These are phyloP conservation scores for Eclectus roratus DNA, from an alignment of 2,113 vertebrate species.

Conservation along the genomic window DNA sequence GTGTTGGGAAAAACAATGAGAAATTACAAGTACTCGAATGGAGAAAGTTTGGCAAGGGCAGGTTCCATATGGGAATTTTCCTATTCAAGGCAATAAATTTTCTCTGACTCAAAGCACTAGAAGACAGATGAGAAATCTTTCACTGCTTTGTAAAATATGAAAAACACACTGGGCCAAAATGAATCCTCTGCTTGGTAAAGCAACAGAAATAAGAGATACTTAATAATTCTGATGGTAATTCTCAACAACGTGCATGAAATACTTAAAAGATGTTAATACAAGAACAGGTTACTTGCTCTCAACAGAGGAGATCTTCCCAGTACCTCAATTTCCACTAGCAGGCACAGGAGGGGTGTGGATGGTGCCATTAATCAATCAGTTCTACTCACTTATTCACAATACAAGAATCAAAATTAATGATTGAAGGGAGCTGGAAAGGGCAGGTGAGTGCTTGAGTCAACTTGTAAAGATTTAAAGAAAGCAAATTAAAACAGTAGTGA, in stretches of 20 bases:
- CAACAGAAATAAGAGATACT: constrained; percentile 20
- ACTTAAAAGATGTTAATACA: not conserved
- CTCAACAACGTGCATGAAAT: not conserved
- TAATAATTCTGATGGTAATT: constrained; percentile 42
- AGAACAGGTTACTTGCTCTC: not conserved
- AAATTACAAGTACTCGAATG: not conserved
- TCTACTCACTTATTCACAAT: constrained; percentile 21
- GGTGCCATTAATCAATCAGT: constrained; percentile 11
- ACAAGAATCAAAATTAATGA: constrained; percentile 29
- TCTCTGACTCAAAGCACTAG: constrained; percentile 1
- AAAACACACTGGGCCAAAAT: not conserved
- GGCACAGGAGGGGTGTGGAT: not conserved
- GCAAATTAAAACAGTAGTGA: constrained; percentile 14
- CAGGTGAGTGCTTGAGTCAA: constrained; percentile 27
- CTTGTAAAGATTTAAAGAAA: constrained; percentile 44
- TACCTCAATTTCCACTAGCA: not conserved
- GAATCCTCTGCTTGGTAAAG: constrained; percentile 20
- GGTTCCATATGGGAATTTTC: not conserved
- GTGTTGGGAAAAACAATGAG: not conserved
- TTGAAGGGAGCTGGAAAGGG: constrained; percentile 28
- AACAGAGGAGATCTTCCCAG: not conserved
- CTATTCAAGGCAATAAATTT: constrained; percentile 5
- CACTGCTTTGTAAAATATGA: constrained; percentile 33
- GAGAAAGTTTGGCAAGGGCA: not conserved
- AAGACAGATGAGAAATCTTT: constrained; percentile 28